A percentile compares a stretch with the other conserved stretches of the same genome.
Conservation (phyloP, 64 coral and sea anemone species). For the Pachyseris speciosa region DNA sequence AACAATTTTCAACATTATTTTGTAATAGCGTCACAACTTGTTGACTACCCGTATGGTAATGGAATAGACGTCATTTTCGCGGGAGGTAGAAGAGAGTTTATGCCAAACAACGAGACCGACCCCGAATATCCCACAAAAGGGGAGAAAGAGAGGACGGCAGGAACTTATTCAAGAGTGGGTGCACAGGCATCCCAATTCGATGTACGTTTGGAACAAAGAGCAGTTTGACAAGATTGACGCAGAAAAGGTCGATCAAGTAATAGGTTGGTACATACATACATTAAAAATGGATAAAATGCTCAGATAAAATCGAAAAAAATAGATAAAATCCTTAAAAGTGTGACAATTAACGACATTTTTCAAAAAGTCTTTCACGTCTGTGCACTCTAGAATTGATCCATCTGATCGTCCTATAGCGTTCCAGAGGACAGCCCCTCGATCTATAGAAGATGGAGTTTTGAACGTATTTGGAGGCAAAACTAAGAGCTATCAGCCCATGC, state of each 20-base stretch:
- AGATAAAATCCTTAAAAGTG: no score
- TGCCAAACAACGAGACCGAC: constrained; percentile 68
- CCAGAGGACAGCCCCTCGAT: no score
- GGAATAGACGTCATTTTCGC: constrained; percentile 95
- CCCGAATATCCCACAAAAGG: constrained; percentile 41
- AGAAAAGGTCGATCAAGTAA: constrained; percentile 66
- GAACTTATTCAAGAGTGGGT: constrained; percentile 85
- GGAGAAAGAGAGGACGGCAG: constrained; percentile 73
- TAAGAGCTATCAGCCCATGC: no score
- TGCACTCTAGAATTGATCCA: no score
- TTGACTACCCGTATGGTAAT: constrained; percentile 83
- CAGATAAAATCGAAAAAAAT: no score
- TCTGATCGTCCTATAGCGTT: no score
- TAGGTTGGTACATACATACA: no score
- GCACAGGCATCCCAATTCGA: constrained; percentile 21
- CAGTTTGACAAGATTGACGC: constrained; percentile 81
- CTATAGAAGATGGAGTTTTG: no score
- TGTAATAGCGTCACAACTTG: constrained; percentile 79
- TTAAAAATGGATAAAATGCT: no score
- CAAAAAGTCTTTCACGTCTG: no score
- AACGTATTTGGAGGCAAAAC: no score
- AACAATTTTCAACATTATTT: neutral
- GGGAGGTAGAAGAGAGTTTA: constrained; percentile 74
- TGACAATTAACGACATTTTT: no score
- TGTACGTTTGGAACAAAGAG: constrained; percentile 89